Base-by-base conservation (phyloP, 2,888 invertebrate genomes). In the Loripinus fragilis region DNA sequence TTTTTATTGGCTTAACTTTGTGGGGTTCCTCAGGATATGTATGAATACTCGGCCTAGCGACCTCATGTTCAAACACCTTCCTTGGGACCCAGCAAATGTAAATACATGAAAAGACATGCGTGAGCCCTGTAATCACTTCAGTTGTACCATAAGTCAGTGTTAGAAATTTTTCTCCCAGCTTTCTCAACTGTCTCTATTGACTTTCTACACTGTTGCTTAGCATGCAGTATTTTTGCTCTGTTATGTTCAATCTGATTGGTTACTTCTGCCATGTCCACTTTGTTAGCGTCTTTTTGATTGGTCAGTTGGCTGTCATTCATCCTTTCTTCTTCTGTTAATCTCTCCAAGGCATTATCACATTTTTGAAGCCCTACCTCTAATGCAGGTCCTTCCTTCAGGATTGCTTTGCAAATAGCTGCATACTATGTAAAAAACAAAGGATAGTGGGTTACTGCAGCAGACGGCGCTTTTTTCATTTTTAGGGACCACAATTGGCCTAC, bases 141-240 rank as follows among this genome's bases (percentile, higher is more conserved):
- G 7, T 20, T 20, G 78, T 72, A 87, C 90, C 90, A 90, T 25
- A 85, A 80, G 67, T 88, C 85, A 55, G 88, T 86, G 72, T 87
- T 87, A 69, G 85, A 83, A 10, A 88, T 87, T 77, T 88, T 88
- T 64, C 81, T 85, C 50, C 82, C 78, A 1, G 86, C 81, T 1
- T 71, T 78, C 35, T 86, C 83, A 28, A 88, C 84, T 52, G 76
- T 78, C 20, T 80, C 66, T 28, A 88, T 64, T 20, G 80, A 71
- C 8, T 86, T 80, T 20, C 76, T 50, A 33, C 85, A 82, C 60
- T 86, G 82, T 42, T 83, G 71, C 41, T 78, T 78, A 10, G 85
- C 78, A 78, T 87, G 87, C 45, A 81, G 83, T 55, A 89, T 78
- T 48, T 80, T 85, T 0, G 87, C 89, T 50, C 88, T 80, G 80